These are phyloP conservation scores for Cochlearius cochlearius DNA, from an alignment of 2,113 vertebrate species.

Conservation along the genomic window DNA sequence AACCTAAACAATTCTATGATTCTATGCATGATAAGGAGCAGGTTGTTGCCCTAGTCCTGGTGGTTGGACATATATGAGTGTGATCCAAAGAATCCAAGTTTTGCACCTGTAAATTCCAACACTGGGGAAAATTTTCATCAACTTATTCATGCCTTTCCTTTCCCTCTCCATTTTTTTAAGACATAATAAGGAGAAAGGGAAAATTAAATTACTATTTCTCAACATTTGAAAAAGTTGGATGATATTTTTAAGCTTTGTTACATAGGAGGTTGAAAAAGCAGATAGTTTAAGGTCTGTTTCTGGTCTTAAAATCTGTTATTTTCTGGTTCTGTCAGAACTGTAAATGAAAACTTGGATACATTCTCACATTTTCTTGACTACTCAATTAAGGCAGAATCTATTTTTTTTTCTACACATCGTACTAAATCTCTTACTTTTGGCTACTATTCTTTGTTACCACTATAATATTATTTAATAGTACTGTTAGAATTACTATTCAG, in stretches of 20 bases:
- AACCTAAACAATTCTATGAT: too few species aligned
- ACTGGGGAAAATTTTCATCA: neutral
- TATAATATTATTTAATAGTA: neutral
- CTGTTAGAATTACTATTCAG: neutral
- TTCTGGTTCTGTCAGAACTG: slow-evolving; percentile 3
- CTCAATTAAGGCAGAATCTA: neutral
- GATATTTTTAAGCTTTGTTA: neutral
- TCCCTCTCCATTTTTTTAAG: neutral
- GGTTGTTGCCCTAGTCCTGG: neutral
- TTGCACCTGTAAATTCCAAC: neutral
- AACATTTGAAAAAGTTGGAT: neutral
- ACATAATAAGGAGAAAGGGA: neutral
- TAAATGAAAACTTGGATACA: slow-evolving; percentile 1
- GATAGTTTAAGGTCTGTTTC: neutral
- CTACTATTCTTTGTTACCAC: neutral
- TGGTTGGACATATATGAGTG: accelerated
- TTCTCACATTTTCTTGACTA: neutral
- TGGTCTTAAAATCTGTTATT: slow-evolving; percentile 2
- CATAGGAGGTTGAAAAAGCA: neutral
- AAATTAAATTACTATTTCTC: neutral
- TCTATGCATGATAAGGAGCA: neutral
- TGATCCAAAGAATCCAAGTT: neutral
- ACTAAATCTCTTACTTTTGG: neutral
- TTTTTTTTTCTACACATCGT: neutral
- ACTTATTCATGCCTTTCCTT: neutral